A percentile compares a stretch with the other conserved stretches of the same genome.
Conservation (phyloP, 2,797 vertebrate genomes). For the Avahi laniger region DNA sequence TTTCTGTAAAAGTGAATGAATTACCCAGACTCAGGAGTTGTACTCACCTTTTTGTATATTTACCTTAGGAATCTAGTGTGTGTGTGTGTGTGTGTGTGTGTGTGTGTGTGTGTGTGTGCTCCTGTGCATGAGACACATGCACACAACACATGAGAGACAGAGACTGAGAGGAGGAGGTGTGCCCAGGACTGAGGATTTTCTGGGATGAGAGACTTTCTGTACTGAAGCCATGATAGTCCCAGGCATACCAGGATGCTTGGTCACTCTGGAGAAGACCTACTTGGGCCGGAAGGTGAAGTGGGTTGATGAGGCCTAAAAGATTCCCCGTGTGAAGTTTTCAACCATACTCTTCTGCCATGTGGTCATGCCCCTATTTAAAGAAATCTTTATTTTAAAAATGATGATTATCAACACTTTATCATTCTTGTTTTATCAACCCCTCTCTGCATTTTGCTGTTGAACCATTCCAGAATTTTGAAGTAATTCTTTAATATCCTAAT, state of each 20-base stretch:
- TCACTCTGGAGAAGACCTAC: background rate
- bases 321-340: background rate
- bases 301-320: background rate
- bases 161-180: background rate
- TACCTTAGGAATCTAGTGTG: background rate
- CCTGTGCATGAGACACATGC: background rate
- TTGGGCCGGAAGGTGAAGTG: background rate
- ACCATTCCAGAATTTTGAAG: slow-evolving; percentile 22
- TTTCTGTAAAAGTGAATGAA: slow-evolving; percentile 27
- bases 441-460: background rate
- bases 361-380: background rate
- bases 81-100: background rate
- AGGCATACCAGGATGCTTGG: background rate
- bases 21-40: background rate
- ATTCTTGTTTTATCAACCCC: background rate
- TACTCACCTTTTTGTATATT: slow-evolving; percentile 2
- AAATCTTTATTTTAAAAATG: background rate
- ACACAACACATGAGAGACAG: background rate
- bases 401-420: background rate
- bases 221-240: background rate
- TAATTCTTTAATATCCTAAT: background rate
- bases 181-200: background rate
- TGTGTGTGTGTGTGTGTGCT: background rate
- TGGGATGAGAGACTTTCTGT: background rate
- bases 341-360: background rate